Evolutionary conservation across 2,113 vertebrate genomes (phyloP).

Genomic region (Microcebus jonahi): DNA sequence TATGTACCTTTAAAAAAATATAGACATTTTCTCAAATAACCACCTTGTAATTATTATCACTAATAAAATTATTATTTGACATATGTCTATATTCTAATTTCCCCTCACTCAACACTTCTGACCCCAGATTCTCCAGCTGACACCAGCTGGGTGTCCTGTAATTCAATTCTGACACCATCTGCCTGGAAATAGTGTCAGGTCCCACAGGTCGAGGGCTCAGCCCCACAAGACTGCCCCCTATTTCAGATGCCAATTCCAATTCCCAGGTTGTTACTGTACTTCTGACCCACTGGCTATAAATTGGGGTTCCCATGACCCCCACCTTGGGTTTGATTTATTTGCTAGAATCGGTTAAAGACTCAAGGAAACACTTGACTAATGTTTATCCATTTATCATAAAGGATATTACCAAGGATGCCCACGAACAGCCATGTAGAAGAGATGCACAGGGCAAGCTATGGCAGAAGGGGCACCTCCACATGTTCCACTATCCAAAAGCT

Average conservation of each 20-base stretch:
- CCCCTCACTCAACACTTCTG: background rate
- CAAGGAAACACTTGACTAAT: background rate
- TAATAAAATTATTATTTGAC: conserved; percentile 10
- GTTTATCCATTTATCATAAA: background rate
- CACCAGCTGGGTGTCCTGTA: too few relatives aligned
- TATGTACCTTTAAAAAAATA: conserved; percentile 15
- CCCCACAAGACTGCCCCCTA: background rate
- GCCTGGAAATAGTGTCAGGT: background rate
- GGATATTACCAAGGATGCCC: background rate
- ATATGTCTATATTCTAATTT: background rate
- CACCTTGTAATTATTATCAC: background rate
- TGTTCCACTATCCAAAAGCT: background rate
- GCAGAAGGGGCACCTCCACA: background rate
- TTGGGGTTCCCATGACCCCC: background rate
- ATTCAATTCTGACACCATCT: background rate
- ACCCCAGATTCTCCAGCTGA: background rate
- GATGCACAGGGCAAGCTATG: too few relatives aligned
- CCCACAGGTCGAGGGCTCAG: background rate
- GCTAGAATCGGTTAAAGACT: background rate
- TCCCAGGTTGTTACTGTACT: background rate
- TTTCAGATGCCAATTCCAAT: background rate
- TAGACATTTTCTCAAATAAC: background rate
- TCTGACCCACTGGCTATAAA: background rate
- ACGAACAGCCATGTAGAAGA: background rate
- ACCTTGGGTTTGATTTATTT: background rate